Percentiles rank a stretch among this genome's conserved stretches.
These are phyloP conservation scores for Anser brachyrhynchus DNA, from an alignment of 2,113 vertebrate species.

Conservation along the genomic window DNA sequence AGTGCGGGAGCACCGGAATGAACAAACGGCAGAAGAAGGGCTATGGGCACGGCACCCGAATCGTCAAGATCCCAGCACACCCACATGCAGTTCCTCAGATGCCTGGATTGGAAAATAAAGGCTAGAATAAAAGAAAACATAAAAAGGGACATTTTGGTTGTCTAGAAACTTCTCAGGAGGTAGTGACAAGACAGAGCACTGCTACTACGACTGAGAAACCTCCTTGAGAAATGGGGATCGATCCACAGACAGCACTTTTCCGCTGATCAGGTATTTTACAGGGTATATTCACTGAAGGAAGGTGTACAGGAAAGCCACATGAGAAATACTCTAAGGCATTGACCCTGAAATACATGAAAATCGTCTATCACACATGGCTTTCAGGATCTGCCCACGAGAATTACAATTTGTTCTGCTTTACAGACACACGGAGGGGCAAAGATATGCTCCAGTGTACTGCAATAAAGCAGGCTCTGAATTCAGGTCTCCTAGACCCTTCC, in stretches of 20 bases:
- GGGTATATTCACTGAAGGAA: not conserved
- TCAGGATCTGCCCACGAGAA: not conserved
- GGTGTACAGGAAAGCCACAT: not conserved
- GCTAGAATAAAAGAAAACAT: not conserved
- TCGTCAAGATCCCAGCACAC: not conserved
- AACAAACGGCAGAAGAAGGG: not conserved
- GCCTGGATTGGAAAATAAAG: not conserved
- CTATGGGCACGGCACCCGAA: not conserved
- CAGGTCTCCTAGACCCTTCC: not conserved
- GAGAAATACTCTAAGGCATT: not conserved
- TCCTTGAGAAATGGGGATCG: not conserved
- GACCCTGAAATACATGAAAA: not conserved
- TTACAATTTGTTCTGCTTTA: not conserved
- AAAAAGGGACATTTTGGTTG: not conserved
- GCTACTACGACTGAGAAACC: not conserved
- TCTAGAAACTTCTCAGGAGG: not conserved
- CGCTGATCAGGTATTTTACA: not conserved
- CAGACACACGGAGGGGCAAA: not conserved
- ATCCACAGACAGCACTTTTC: not conserved
- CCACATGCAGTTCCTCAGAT: not conserved
- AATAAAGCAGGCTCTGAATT: not conserved
- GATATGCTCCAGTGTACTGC: not conserved
- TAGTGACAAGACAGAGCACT: not conserved
- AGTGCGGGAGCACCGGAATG: not conserved
- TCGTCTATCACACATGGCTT: not conserved